phyloP scores from a whole-genome alignment of 2,113 vertebrate genomes.

The Ailurus styani region DNA sequence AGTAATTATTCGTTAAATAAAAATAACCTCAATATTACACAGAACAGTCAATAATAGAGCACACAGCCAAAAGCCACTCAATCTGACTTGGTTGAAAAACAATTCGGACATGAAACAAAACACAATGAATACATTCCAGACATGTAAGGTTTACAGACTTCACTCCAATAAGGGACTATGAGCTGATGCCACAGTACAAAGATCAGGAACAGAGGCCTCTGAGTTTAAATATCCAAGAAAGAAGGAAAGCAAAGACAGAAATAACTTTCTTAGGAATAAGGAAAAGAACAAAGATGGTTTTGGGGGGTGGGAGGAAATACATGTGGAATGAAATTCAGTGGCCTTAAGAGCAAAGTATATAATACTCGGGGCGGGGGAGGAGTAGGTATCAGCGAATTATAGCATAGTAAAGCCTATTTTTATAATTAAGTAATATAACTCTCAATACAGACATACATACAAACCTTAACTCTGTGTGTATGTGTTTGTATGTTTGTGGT shows the following conservation, averaged over 20 bases:
- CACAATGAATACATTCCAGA: constrained; percentile 4
- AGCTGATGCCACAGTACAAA: neutral
- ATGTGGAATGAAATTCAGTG: neutral
- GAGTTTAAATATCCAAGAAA: constrained; percentile 18
- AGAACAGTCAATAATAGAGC: constrained; percentile 16
- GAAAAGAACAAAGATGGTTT: neutral
- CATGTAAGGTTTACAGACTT: neutral
- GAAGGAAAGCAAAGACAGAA: neutral
- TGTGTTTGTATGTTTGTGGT: neutral
- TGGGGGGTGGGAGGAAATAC: neutral
- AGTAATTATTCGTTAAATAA: constrained; percentile 36
- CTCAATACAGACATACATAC: neutral
- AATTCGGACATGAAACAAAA: constrained; percentile 34
- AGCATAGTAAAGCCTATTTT: constrained; percentile 12
- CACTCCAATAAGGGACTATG: neutral
- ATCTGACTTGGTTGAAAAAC: neutral
- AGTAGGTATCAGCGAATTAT: neutral
- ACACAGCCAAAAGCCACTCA: neutral
- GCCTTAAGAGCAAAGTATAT: neutral
- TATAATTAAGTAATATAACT: constrained; percentile 10
- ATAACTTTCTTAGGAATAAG: neutral
- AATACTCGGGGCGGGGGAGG: neutral
- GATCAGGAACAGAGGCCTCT: neutral
- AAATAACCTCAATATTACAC: neutral
- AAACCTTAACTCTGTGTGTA: neutral